A percentile compares a stretch with the other conserved stretches of the same genome.
Conservation (phyloP, 2,888 invertebrate species). For the Candidula unifasciata region DNA sequence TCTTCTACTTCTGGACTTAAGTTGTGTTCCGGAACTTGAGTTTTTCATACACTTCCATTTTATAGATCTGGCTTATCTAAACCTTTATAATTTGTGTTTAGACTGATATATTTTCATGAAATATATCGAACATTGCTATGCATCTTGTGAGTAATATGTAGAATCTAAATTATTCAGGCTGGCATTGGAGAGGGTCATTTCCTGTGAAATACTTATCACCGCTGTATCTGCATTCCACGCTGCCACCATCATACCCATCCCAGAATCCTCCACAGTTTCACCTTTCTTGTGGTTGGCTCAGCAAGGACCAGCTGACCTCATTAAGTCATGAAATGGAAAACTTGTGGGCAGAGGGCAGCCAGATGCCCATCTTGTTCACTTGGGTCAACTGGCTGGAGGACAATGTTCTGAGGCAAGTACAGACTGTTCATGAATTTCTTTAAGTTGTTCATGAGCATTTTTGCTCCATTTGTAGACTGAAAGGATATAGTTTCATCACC, state of each 20-base stretch:
- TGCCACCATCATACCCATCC: slow-evolving; percentile 69
- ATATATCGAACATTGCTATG: too few relatives aligned
- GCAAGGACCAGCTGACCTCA: slow-evolving; percentile 60
- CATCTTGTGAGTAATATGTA: not conserved
- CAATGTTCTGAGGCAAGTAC: slow-evolving; percentile 60
- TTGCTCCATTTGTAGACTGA: too few relatives aligned
- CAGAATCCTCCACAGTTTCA: slow-evolving; percentile 62
- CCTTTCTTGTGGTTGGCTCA: slow-evolving; percentile 67
- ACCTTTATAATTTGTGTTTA: too few relatives aligned
- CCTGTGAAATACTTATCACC: slow-evolving; percentile 65
- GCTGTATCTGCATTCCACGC: slow-evolving; percentile 63
- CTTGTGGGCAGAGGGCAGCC: slow-evolving; percentile 62
- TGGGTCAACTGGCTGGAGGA: slow-evolving; percentile 73
- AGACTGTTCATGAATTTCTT: not conserved
- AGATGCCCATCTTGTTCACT: slow-evolving; percentile 67
- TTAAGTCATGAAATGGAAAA: slow-evolving; percentile 66
- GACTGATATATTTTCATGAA: too few relatives aligned
- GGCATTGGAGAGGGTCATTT: slow-evolving; percentile 61
- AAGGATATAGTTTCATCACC: too few relatives aligned
- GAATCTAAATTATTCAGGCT: slow-evolving; percentile 55
- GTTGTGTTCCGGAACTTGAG: too few relatives aligned
- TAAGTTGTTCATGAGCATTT: too few relatives aligned
- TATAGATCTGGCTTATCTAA: too few relatives aligned
- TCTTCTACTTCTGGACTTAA: too few relatives aligned
- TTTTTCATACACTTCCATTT: too few relatives aligned